A percentile compares a stretch with the other conserved stretches of the same genome.
Evolutionary conservation across 2,888 invertebrate species (phyloP).

Genomic region (Marasmarcha lunaedactyla): DNA sequence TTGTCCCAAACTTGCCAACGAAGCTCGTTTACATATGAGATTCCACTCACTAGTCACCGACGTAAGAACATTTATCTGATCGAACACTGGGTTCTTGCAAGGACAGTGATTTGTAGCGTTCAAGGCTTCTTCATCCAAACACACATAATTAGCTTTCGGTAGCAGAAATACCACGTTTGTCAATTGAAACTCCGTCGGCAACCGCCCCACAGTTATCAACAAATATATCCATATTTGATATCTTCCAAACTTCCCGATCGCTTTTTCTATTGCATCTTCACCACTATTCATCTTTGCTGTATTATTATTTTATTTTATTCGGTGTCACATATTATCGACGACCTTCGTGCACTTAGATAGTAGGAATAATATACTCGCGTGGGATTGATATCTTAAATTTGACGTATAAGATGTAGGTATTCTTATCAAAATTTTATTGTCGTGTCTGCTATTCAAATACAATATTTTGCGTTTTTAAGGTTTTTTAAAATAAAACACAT

Average conservation of each 20-base stretch:
- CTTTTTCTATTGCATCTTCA: slow-evolving; percentile 36
- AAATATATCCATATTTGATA: slow-evolving; percentile 57
- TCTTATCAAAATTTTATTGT: no score
- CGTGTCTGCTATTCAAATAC: no score
- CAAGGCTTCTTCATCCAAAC: slow-evolving; percentile 23
- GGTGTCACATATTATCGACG: no score
- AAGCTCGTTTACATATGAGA: slow-evolving; percentile 58
- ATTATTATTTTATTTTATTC: no score
- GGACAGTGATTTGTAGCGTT: slow-evolving; percentile 28
- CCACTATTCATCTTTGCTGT: neutral
- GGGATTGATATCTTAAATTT: no score
- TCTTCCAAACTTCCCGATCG: slow-evolving; percentile 54
- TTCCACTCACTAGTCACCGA: slow-evolving; percentile 67
- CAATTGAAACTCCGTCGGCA: neutral
- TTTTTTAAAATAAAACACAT: no score
- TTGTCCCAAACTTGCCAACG: slow-evolving; percentile 55
- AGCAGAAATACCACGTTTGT: slow-evolving; percentile 51
- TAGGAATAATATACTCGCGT: no score
- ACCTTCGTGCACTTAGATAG: no score
- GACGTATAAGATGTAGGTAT: no score
- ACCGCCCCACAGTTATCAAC: slow-evolving; percentile 14
- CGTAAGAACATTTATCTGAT: slow-evolving; percentile 45
- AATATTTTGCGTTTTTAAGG: no score
- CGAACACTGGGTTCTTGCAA: slow-evolving; percentile 45
- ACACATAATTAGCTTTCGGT: slow-evolving; percentile 45